Conservation (phyloP, 2,113 vertebrate genomes). For the Phyllostomus hastatus region DNA sequence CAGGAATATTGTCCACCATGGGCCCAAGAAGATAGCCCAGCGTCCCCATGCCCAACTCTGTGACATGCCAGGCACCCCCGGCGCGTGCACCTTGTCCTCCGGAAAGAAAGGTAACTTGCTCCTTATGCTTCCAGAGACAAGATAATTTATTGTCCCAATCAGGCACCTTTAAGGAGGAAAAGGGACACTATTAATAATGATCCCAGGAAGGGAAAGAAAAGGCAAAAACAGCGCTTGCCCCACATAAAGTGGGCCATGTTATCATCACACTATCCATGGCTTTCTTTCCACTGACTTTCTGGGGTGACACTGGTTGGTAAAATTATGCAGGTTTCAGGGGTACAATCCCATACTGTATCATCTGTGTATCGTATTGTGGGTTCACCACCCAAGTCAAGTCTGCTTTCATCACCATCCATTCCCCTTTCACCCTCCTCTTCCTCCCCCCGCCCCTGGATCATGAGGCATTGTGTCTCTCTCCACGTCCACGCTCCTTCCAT, state of each 20-base stretch:
- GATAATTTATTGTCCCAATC: slow-evolving; percentile 48
- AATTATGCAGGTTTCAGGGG: too few relatives aligned
- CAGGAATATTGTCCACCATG: background rate
- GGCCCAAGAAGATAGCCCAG: background rate
- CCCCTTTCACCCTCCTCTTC: background rate
- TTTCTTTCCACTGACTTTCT: background rate
- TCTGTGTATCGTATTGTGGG: background rate
- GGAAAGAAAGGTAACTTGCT: background rate
- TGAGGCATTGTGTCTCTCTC: background rate
- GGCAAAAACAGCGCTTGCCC: background rate
- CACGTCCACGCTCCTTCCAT: background rate
- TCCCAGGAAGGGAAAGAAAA: background rate
- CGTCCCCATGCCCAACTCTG: background rate
- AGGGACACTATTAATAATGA: slow-evolving; percentile 39
- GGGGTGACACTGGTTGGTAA: background rate
- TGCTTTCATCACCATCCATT: background rate
- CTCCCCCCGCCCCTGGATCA: background rate
- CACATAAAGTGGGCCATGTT: background rate
- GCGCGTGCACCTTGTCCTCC: background rate
- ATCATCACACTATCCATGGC: too few relatives aligned
- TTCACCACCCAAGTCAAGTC: background rate
- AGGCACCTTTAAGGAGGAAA: slow-evolving; percentile 8
- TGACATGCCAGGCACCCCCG: background rate
- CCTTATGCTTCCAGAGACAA: slow-evolving; percentile 9
- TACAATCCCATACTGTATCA: too few relatives aligned